Conservation (phyloP, 1,140 invertebrate species). For the Triops longicaudatus region DNA sequence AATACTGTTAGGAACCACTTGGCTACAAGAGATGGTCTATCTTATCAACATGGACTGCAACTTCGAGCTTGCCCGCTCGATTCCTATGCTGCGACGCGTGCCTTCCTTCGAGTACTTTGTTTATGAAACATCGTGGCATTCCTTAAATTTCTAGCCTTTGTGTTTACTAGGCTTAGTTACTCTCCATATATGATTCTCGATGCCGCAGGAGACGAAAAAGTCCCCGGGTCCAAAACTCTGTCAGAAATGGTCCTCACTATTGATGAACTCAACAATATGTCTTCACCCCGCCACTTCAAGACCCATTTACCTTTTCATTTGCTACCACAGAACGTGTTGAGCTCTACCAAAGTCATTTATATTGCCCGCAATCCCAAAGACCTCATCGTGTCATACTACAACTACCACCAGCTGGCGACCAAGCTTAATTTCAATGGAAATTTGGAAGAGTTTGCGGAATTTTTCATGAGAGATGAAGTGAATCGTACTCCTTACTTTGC, state of each 20-base stretch:
- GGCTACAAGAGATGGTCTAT: no score
- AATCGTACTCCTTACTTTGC: conserved; percentile 26
- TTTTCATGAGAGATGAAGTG: conserved; percentile 23
- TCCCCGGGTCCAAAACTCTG: neutral
- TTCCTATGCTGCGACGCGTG: no score
- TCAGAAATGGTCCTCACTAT: neutral
- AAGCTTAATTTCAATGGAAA: conserved; percentile 37
- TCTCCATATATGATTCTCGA: neutral
- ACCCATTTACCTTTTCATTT: conserved; percentile 60
- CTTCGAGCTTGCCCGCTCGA: no score
- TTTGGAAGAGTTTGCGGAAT: conserved; percentile 34
- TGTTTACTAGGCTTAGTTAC: neutral
- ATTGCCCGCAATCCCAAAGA: conserved; percentile 88
- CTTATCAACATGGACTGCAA: no score
- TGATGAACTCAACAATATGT: conserved; percentile 32
- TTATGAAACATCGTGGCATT: no score
- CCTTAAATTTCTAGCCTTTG: no score
- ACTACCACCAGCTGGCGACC: conserved; percentile 65
- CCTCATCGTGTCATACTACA: conserved; percentile 81
- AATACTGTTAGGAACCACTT: no score
- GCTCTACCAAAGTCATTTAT: conserved; percentile 65
- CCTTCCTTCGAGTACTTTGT: no score
- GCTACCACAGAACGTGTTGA: conserved; percentile 54
- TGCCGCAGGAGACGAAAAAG: neutral
- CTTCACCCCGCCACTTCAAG: no score